A percentile compares a stretch with the other conserved stretches of the same genome.
These are phyloP conservation scores for Drosophila simulans DNA, from an alignment of 1,140 invertebrate species.

Conservation along the genomic window DNA sequence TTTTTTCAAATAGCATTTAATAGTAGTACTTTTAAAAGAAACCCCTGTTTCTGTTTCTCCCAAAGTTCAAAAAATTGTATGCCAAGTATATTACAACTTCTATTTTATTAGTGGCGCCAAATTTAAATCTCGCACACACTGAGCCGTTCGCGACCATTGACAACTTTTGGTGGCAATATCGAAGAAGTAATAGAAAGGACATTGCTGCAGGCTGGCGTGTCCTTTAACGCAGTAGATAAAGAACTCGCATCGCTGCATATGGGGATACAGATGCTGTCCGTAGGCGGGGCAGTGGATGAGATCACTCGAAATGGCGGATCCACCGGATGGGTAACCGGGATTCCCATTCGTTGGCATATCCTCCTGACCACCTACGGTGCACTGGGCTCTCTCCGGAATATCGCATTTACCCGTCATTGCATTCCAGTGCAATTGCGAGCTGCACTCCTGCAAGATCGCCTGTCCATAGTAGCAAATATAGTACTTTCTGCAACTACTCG, in stretches of 20 bases:
- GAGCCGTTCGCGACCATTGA: slow-evolving; percentile 64
- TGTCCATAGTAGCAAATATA: slow-evolving; percentile 81
- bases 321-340: slow-evolving; percentile 3
- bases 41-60: not conserved
- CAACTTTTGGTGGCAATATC: slow-evolving; percentile 73
- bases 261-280: slow-evolving; percentile 75
- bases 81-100: not conserved
- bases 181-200: slow-evolving; percentile 77
- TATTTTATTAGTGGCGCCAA: slow-evolving; percentile 44
- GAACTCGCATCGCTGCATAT: slow-evolving; percentile 77
- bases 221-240: slow-evolving; percentile 82
- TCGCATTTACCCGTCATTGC: slow-evolving; percentile 73
- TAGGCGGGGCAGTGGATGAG: slow-evolving; percentile 70
- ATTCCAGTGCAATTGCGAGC: slow-evolving; percentile 75
- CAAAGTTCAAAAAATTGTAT: not conserved
- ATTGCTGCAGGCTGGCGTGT: slow-evolving; percentile 73
- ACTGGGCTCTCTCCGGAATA: slow-evolving; percentile 64
- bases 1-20: not conserved
- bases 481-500: slow-evolving; percentile 62
- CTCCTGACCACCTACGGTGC: slow-evolving; percentile 37
- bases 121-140: slow-evolving; percentile 73
- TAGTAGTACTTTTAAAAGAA: not conserved
- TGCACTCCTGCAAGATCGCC: slow-evolving; percentile 73
- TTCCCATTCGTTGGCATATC: slow-evolving; percentile 1
- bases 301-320: slow-evolving; percentile 25